Base-by-base conservation (phyloP, 2,888 invertebrate genomes). In the Camponotus fellah region DNA sequence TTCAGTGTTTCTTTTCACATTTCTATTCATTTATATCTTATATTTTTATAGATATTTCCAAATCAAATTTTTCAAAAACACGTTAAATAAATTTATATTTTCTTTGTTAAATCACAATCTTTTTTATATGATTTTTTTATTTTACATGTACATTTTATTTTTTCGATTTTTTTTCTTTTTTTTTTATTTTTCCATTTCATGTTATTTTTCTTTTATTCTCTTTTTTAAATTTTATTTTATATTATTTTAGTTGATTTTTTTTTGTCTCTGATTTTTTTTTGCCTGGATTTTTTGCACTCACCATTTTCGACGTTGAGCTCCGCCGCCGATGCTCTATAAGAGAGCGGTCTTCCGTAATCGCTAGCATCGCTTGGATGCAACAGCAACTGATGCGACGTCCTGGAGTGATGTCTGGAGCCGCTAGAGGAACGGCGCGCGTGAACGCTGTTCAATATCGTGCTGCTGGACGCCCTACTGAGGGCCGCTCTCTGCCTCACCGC, bases 401-500 rank as follows among this genome's bases (percentile, higher is more conserved):
- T 92, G 74, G 94, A 94, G 84, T 96, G 97, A 89, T 96, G 96
- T 65, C 96, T 96, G 64, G 96, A 96, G 93, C 97, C 97, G 93
- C 97, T 97, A 0, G 97, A 97, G 3, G 97, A 96, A 89, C 97
- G 96, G 90, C 97, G 97, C 95, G 97, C 96, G 94, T 98, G 97
- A 86, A 98, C 46, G 92, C 97, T 97, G 95, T 98, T 98, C 82
- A 98, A 95, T 81, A 98, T 96, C 84, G 98, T 98, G 94, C 98
- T 98, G 84, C 97, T 97, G 71, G 97, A 97, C 10, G 98, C 98
- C 84, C 98, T 95, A 65, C 97, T 97, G 65, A 98, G 95, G 0
- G 98, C 98, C 94, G 97, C 97, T 85, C 97, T 95, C 93, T 98
- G 98, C 75, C 98, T 95, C 17, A 98, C 97, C 1, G 98, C 98